These are phyloP conservation scores for Galerucella nymphaeae DNA, from an alignment of 2,888 invertebrate genomes.

Conservation along the genomic window DNA sequence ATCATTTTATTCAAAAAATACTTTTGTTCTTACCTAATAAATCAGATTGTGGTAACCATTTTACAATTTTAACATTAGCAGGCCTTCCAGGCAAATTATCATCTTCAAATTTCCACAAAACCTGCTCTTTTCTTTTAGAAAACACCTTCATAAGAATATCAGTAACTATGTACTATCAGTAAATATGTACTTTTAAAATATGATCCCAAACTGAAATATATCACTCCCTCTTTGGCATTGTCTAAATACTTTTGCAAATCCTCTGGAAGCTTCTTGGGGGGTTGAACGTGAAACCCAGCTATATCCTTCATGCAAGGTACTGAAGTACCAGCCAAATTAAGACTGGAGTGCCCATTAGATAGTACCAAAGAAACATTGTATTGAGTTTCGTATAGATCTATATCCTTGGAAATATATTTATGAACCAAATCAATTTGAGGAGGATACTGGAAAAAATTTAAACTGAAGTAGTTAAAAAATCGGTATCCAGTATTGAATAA, in stretches of 20 bases:
- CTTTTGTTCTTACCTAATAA: constrained; percentile 48
- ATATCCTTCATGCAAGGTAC: constrained; percentile 69
- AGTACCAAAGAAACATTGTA: constrained; percentile 53
- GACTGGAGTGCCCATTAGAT: constrained; percentile 65
- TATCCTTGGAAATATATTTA: constrained; percentile 52
- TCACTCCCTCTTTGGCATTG: constrained; percentile 66
- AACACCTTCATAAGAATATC: constrained; percentile 69
- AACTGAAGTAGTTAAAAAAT: constrained; percentile 49
- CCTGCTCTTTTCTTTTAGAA: constrained; percentile 69
- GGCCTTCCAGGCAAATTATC: constrained; percentile 58
- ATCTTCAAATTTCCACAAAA: constrained; percentile 78
- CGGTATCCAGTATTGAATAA: constrained; percentile 65
- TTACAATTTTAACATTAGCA: constrained; percentile 59
- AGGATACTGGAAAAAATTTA: constrained; percentile 45
- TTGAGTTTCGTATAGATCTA: constrained; percentile 48
- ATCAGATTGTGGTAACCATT: constrained; percentile 55
- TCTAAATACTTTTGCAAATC: constrained; percentile 69
- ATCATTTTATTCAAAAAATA: too few species aligned
- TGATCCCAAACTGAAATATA: constrained; percentile 72
- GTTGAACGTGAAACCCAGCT: constrained; percentile 66
- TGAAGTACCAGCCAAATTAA: constrained; percentile 65
- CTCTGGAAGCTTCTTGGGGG: constrained; percentile 51
- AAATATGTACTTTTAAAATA: constrained; percentile 69
- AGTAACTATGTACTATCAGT: too few species aligned
- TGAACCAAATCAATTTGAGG: constrained; percentile 50